Evolutionary conservation across 1,140 invertebrate species (phyloP).

Genomic region (Drosophila azteca): DNA sequence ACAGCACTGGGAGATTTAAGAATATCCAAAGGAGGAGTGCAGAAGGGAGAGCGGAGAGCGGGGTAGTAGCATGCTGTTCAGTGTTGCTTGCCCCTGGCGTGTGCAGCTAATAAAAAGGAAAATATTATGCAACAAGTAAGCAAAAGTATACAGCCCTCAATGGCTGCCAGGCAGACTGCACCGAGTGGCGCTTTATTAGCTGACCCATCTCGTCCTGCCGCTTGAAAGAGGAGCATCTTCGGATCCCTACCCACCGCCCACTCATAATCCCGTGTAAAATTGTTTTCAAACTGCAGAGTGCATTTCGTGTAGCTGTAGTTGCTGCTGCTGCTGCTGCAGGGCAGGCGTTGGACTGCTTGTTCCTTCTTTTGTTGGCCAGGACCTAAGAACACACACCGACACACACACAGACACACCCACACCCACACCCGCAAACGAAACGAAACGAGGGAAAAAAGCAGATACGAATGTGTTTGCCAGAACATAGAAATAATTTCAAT

Average conservation of each 20-base stretch:
- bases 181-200: slow-evolving; percentile 70
- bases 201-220: slow-evolving; percentile 42
- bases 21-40: slow-evolving; percentile 13
- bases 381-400: slow-evolving; percentile 14
- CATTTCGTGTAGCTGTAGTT: slow-evolving; percentile 50
- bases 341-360: slow-evolving; percentile 24
- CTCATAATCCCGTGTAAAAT: slow-evolving; percentile 77
- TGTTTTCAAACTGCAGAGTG: slow-evolving; percentile 71
- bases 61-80: slow-evolving; percentile 52
- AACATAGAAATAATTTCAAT: slow-evolving; percentile 77
- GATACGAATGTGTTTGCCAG: slow-evolving; percentile 38
- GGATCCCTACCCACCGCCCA: slow-evolving; percentile 1
- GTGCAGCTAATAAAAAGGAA: slow-evolving; percentile 72
- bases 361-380: slow-evolving; percentile 42
- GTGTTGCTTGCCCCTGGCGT: slow-evolving; percentile 31
- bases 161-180: slow-evolving; percentile 51
- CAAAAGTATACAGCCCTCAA: slow-evolving; percentile 45
- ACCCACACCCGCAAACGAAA: not conserved
- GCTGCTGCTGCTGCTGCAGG: slow-evolving; percentile 24
- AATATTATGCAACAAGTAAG: slow-evolving; percentile 82
- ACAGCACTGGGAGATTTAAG: slow-evolving; percentile 64
- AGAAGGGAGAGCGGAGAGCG: not conserved
- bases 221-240: not conserved
- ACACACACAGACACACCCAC: slow-evolving; percentile 8
- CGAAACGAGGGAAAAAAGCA: not conserved